phyloP scores from a whole-genome alignment of 2,888 invertebrate genomes.

The Apoda limacodes region DNA sequence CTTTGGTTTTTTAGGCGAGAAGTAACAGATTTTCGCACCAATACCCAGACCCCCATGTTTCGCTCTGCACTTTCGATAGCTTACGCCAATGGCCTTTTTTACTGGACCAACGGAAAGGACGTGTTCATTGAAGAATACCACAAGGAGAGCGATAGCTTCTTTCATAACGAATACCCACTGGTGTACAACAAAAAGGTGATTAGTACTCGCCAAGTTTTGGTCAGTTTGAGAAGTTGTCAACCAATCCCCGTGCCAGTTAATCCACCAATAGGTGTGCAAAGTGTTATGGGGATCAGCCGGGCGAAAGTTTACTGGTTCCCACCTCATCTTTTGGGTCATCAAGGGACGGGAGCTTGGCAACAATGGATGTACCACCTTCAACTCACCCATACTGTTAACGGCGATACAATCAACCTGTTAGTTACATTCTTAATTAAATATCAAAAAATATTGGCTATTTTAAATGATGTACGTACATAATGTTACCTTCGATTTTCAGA shows the following conservation, averaged over 20 bases:
- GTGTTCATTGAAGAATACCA: conserved; percentile 85
- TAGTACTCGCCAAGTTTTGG: conserved; percentile 49
- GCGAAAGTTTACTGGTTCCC: conserved; percentile 87
- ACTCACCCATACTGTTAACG: conserved; percentile 63
- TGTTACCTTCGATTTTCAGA: no score
- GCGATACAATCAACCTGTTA: no score
- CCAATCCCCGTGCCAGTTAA: conserved; percentile 84
- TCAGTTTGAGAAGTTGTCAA: conserved; percentile 77
- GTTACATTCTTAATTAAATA: no score
- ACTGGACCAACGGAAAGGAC: conserved; percentile 86
- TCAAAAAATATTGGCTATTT: no score
- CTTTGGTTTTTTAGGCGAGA: conserved; percentile 77
- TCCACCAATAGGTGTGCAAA: conserved; percentile 83
- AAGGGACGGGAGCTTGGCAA: conserved; percentile 76
- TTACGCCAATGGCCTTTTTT: conserved; percentile 81
- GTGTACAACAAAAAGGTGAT: conserved; percentile 47
- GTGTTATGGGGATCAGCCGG: conserved; percentile 79
- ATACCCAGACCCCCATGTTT: conserved; percentile 82
- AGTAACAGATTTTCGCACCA: conserved; percentile 76
- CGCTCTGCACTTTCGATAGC: conserved; percentile 80
- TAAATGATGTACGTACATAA: no score
- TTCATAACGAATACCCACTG: conserved; percentile 80
- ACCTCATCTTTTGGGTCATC: conserved; percentile 80
- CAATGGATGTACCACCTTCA: conserved; percentile 85
- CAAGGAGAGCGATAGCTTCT: conserved; percentile 75